These are phyloP conservation scores for Oreochromis mossambicus DNA, from an alignment of 2,797 vertebrate species.

Conservation along the genomic window DNA sequence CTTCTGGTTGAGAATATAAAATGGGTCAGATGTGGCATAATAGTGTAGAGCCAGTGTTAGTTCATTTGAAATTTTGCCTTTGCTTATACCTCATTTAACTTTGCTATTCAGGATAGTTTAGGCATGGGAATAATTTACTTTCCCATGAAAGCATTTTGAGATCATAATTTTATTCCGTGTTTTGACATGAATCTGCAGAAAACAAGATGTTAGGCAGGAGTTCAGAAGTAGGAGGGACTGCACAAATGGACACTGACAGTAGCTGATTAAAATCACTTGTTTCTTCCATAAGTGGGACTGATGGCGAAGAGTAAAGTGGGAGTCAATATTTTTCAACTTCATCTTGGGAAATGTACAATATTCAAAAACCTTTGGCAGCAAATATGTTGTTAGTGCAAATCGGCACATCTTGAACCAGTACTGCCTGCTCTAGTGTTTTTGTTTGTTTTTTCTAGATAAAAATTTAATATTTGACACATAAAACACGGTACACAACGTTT, in stretches of 20 bases:
- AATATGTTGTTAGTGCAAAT: background rate
- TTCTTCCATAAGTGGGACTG: slow-evolving; percentile 6
- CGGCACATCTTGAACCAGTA: background rate
- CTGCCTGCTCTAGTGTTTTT: background rate
- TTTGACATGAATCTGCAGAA: slow-evolving; percentile 52
- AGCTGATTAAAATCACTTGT: slow-evolving; percentile 54
- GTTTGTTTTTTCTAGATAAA: background rate
- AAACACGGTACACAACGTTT: background rate
- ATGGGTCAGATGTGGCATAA: background rate
- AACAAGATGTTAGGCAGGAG: slow-evolving; percentile 49
- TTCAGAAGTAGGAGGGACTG: slow-evolving; percentile 35
- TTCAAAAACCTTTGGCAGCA: background rate
- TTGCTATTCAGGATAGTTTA: background rate
- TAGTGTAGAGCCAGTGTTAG: background rate
- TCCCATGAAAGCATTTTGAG: slow-evolving; percentile 33
- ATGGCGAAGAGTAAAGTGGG: slow-evolving; percentile 9
- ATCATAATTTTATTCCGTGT: slow-evolving; percentile 36
- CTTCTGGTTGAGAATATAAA: background rate
- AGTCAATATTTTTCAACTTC: slow-evolving; percentile 12
- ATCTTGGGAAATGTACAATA: background rate
- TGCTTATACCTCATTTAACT: slow-evolving; percentile 14
- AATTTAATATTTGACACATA: background rate
- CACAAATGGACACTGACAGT: slow-evolving; percentile 37
- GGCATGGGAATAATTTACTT: slow-evolving; percentile 26
- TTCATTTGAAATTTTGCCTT: background rate